Conservation (phyloP, 2,888 invertebrate species). For the Tolmerus cingulatus region DNA sequence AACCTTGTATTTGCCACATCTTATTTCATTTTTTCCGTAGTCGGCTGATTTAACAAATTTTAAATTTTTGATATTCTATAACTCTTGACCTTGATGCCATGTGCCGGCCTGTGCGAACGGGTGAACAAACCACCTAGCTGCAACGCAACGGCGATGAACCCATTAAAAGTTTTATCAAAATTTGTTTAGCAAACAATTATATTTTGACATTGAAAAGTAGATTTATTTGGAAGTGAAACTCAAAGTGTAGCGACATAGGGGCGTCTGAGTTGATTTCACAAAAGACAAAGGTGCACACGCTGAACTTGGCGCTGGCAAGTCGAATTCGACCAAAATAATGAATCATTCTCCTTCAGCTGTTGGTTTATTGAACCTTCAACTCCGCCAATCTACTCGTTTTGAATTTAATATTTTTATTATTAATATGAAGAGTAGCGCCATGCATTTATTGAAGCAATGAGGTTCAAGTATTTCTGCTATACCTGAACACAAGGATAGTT, state of each 20-base stretch:
- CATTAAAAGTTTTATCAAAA: neutral
- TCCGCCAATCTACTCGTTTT: neutral
- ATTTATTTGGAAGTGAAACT: neutral
- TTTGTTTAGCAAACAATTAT: neutral
- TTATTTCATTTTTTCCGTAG: too few species aligned
- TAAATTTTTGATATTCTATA: neutral
- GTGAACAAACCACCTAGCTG: neutral
- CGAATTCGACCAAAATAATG: neutral
- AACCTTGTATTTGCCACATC: too few species aligned
- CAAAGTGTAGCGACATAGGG: neutral
- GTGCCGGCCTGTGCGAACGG: neutral
- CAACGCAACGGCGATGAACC: neutral
- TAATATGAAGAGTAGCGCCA: neutral
- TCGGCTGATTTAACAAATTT: too few species aligned
- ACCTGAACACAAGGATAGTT: neutral
- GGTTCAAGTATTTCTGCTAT: neutral
- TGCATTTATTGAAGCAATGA: neutral
- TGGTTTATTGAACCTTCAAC: constrained; percentile 6
- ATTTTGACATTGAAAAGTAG: neutral
- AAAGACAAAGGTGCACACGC: neutral
- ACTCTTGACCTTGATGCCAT: neutral
- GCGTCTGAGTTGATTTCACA: neutral
- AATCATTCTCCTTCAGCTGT: neutral
- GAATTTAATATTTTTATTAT: neutral
- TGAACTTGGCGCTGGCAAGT: neutral